These are phyloP conservation scores for Probosciger aterrimus DNA, from an alignment of 2,113 vertebrate genomes.

Conservation along the genomic window DNA sequence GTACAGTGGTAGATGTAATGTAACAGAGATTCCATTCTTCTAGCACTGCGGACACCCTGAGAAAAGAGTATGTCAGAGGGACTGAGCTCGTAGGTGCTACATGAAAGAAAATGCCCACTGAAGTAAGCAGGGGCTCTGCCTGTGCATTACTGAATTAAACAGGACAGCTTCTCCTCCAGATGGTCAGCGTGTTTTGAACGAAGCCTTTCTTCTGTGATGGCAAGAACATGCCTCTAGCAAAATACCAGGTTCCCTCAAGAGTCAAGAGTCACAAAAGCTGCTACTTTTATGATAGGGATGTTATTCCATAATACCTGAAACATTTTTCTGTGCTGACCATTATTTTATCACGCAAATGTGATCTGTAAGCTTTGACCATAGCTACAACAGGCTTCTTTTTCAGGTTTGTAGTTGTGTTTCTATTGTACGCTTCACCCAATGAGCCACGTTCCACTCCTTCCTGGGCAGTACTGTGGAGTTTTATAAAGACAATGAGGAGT, in stretches of 20 bases:
- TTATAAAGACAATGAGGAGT: neutral
- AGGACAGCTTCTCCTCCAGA: neutral
- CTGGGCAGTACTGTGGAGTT: neutral
- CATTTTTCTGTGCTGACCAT: neutral
- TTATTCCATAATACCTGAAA: neutral
- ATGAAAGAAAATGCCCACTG: neutral
- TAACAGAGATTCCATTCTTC: neutral
- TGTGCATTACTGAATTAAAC: neutral
- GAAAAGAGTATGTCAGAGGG: neutral
- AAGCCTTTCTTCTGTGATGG: neutral
- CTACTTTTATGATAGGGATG: neutral
- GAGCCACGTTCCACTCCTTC: neutral
- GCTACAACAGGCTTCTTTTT: neutral
- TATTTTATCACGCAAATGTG: neutral
- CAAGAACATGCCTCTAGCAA: neutral
- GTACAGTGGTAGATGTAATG: neutral
- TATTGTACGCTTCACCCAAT: constrained; percentile 6
- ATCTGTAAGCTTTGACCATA: neutral
- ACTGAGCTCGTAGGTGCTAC: neutral
- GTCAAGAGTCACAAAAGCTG: neutral
- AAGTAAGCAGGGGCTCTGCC: neutral
- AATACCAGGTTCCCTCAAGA: neutral
- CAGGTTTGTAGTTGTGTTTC: constrained; percentile 5
- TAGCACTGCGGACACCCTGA: neutral
- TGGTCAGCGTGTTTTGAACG: neutral